Conservation (phyloP, 2,888 invertebrate genomes). For the Eupelmus urozonus region DNA sequence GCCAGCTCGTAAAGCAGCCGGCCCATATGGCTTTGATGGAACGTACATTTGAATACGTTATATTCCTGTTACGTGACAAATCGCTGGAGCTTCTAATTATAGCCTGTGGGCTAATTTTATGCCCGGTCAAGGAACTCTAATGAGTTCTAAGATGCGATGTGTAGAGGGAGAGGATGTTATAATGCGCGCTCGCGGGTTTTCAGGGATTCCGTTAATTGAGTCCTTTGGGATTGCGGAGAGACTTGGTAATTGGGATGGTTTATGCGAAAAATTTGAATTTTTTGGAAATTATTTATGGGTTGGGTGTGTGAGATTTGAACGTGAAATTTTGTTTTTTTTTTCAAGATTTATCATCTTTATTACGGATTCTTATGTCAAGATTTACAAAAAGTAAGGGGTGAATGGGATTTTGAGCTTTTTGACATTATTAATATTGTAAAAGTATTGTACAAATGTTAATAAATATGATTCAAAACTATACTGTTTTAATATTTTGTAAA, state of each 20-base stretch:
- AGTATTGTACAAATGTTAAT: no score
- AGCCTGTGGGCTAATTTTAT: conserved; percentile 45
- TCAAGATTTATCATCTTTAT: no score
- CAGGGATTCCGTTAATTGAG: background rate
- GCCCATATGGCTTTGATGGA: background rate
- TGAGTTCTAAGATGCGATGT: background rate
- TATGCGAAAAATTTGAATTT: background rate
- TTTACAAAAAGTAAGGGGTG: no score
- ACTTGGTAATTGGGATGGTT: background rate
- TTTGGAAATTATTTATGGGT: no score
- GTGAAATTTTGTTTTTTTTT: no score
- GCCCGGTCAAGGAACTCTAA: conserved; percentile 43
- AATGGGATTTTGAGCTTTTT: no score
- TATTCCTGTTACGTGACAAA: conserved; percentile 42
- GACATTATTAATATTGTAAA: no score
- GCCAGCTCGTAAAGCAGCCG: conserved; percentile 42
- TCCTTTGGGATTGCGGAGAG: background rate
- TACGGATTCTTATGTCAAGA: no score
- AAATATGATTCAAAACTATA: no score
- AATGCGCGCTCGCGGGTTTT: background rate
- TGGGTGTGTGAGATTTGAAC: no score
- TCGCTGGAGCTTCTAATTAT: conserved; percentile 38
- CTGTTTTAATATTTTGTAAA: no score
- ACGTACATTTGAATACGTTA: conserved; percentile 14
- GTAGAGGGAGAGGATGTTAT: background rate